A percentile compares a stretch with the other conserved stretches of the same genome.
Conservation (phyloP, 2,888 invertebrate genomes). For the Tortricodes alternella region DNA sequence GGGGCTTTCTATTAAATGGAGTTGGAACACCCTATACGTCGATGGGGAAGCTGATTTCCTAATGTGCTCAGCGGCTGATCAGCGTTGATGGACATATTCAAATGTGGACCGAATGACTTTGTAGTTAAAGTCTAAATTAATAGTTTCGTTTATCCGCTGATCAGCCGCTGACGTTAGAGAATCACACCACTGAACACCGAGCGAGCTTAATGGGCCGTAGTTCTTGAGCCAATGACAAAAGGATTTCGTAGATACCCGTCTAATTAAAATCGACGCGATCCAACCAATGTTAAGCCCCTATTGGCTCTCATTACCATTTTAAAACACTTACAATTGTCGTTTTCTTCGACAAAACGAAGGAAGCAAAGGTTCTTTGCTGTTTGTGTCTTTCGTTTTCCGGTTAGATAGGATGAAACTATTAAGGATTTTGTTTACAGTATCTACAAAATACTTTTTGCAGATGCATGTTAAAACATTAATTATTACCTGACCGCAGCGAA, state of each 20-base stretch:
- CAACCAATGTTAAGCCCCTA: conserved; percentile 22
- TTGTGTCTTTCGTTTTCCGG: too few species aligned
- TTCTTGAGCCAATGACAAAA: conserved; percentile 44
- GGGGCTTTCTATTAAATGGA: conserved; percentile 9
- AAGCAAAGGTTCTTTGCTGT: too few species aligned
- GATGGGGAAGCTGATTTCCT: background rate
- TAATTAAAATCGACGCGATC: conserved; percentile 47
- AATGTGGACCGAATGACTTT: too few species aligned
- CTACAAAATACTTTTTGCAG: too few species aligned
- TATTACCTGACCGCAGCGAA: too few species aligned
- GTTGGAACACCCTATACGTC: background rate
- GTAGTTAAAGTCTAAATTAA: too few species aligned
- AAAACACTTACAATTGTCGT: conserved; percentile 19
- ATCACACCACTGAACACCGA: conserved; percentile 9
- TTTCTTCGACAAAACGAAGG: background rate
- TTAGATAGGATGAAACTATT: too few species aligned
- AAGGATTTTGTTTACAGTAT: too few species aligned
- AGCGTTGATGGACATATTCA: too few species aligned
- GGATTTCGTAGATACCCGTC: conserved; percentile 37
- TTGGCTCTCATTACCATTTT: conserved; percentile 24
- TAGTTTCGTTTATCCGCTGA: too few species aligned
- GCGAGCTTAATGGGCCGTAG: conserved; percentile 18
- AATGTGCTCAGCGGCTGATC: conserved; percentile 12
- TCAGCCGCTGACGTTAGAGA: too few species aligned
- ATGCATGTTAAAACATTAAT: too few species aligned